These are phyloP conservation scores for Tenebrio molitor DNA, from an alignment of 1,140 invertebrate genomes.

Conservation along the genomic window DNA sequence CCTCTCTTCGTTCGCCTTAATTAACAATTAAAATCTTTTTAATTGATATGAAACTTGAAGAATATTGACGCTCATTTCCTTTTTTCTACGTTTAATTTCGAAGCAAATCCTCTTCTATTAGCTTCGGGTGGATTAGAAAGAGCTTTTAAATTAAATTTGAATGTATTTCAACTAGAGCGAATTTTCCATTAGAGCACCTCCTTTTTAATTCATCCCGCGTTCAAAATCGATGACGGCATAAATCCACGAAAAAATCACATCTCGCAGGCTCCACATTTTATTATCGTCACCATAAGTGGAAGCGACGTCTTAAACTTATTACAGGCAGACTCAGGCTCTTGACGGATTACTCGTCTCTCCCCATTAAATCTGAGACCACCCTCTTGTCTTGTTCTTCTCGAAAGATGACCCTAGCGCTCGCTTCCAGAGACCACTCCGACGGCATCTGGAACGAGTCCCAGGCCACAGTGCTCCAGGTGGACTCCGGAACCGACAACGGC, in stretches of 20 bases:
- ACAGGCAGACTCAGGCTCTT: too few relatives aligned
- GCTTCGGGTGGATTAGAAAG: background rate
- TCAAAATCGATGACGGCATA: too few relatives aligned
- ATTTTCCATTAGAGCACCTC: background rate
- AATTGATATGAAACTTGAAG: background rate
- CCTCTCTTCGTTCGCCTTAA: background rate
- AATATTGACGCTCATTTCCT: background rate
- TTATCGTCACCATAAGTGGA: too few relatives aligned
- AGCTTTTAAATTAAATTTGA: background rate
- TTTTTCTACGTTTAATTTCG: background rate
- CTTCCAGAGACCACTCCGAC: constrained; percentile 81
- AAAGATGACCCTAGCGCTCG: too few relatives aligned
- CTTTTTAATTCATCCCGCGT: constrained; percentile 40
- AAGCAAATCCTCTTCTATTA: background rate
- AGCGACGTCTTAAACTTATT: too few relatives aligned
- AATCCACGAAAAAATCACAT: too few relatives aligned
- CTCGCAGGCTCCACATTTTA: too few relatives aligned
- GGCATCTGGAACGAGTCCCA: constrained; percentile 91
- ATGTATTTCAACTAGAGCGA: background rate
- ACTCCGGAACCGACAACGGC: constrained; percentile 76
- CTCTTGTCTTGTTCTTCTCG: too few relatives aligned
- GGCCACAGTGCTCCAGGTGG: constrained; percentile 83
- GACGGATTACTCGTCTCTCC: too few relatives aligned
- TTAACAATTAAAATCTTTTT: constrained; percentile 3
- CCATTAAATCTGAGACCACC: too few relatives aligned